Evolutionary conservation across 2,797 vertebrate species (phyloP), one percentile per base, ranked within the genome.

Genomic region (Manis javanica): DNA sequence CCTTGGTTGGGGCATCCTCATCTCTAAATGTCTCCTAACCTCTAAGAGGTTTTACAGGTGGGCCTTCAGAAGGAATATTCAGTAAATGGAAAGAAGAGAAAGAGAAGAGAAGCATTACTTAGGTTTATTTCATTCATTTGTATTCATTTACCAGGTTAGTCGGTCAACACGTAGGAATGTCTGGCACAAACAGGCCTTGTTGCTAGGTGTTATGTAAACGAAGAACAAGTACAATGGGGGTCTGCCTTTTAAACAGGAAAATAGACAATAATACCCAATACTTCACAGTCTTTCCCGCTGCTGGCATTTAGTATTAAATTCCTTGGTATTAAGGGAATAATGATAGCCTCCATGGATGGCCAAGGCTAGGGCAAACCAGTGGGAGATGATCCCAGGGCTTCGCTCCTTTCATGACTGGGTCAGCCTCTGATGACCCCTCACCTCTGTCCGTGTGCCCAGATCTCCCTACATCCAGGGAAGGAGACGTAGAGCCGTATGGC

Each of bases 401-500:
- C 77, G 46, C 0, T 18, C 13, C 7, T 37, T 71, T 23, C 1
- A 23, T 11, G 82, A 64, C 10, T 11, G 23, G 23, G 7, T 77
- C 49, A 49, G 53, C 23, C 23, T 49, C 29, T 61, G 3, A 53
- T 14, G 9, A 37, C 19, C n/a, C 34, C 26, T 90, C 21, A 1
- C 13, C 11, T 10, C 2, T 5, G 26, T 46, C 13, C 29, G 21
- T 5, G 37, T 7, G 21, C 18, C 72, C 63, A 23, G 16, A 23
- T 13, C 11, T 71, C 46, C 66, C 37, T 19, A 21, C 49, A 19
- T 8, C 37, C 53, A 90, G 59, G 51, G 77, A 42, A 69, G 5
- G 26, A 18, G 5, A 6, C 1, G 3, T 1, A 26, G 10, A 14
- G 29, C 11, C 37, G 21, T 2, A 8, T 1, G 24, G 29, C 3